Base-by-base conservation (phyloP, 2,888 invertebrate species). In the Pyralis farinalis region DNA sequence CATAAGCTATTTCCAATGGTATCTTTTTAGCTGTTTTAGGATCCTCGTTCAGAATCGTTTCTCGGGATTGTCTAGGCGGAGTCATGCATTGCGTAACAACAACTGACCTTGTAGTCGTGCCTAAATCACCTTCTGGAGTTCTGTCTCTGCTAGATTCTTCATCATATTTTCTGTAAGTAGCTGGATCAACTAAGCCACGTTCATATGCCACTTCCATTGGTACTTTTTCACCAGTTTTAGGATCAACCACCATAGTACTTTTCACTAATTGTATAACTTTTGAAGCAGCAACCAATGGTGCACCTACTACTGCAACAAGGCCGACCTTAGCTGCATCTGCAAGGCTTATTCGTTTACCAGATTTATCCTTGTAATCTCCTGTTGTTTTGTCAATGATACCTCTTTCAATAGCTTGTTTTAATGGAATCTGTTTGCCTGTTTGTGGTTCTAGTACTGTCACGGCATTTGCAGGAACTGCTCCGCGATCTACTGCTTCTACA, bases 191-290 rank as follows among this genome's bases (percentile, higher is more conserved):
- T 44, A 94, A 75, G 5, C 96, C 96, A 46, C 93, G 90, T 66
- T 94, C 92, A 52, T 95, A 92, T 1, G 97, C 97, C 37, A 95
- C 93, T 74, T 95, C 94, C 55, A 96, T 91, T 1, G 95, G 94
- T 51, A 96, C 89, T 64, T 93, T 92, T 67, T 95, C 93, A 1
- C 95, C 96, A 0, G 96, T 94, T 55, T 91, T 92, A 0, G 97
- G 96, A 76, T 97, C 96, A 40, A 92, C 85, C 8, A 94, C 91
- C 87, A 94, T 92, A 2, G 91, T 88, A 49, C 65, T 88, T 52
- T 87, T 91, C 3, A 94, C 91, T 0, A 93, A 90, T 70, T 94
- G 92, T 40, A 94, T 90, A 0, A 93, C 91, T 52, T 93, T 92
- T 42, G 93, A 92, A 1, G 93, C 92, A 3, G 93, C 94, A 3